phyloP scores from a whole-genome alignment of 2,797 vertebrate genomes.

The Pantherophis alleghaniensis region DNA sequence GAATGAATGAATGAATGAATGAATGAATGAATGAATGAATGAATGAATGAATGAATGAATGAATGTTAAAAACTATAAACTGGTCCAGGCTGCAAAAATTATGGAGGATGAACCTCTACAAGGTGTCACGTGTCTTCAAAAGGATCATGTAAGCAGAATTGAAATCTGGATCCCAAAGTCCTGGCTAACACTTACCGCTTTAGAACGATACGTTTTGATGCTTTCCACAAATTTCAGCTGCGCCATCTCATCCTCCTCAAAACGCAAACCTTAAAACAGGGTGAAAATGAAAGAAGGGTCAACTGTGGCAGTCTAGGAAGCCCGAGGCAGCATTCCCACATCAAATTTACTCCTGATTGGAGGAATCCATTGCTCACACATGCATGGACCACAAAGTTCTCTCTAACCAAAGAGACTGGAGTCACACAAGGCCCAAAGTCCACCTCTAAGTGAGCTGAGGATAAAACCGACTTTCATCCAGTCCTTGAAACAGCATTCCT shows the following conservation, averaged over 20 bases:
- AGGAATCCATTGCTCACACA: background rate
- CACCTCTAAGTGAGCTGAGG: background rate
- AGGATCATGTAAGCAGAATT: background rate
- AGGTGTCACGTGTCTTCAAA: background rate
- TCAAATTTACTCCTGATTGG: background rate
- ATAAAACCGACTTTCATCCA: background rate
- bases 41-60: too few relatives aligned
- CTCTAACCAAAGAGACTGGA: background rate
- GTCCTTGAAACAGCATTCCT: background rate
- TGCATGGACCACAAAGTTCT: background rate
- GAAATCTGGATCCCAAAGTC: background rate
- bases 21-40: too few relatives aligned
- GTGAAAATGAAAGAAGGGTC: background rate
- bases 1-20: background rate
- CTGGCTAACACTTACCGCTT: conserved; percentile 76
- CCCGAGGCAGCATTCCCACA: background rate
- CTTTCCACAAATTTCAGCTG: conserved; percentile 86
- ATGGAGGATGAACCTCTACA: background rate
- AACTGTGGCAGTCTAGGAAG: background rate
- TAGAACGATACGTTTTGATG: conserved; percentile 88
- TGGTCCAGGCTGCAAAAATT: background rate
- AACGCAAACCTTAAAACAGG: conserved; percentile 72
- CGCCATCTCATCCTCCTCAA: conserved; percentile 84
- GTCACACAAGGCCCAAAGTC: background rate
- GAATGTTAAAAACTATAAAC: background rate